Conservation (phyloP, 2,888 invertebrate genomes). For the Venusia cambrica region DNA sequence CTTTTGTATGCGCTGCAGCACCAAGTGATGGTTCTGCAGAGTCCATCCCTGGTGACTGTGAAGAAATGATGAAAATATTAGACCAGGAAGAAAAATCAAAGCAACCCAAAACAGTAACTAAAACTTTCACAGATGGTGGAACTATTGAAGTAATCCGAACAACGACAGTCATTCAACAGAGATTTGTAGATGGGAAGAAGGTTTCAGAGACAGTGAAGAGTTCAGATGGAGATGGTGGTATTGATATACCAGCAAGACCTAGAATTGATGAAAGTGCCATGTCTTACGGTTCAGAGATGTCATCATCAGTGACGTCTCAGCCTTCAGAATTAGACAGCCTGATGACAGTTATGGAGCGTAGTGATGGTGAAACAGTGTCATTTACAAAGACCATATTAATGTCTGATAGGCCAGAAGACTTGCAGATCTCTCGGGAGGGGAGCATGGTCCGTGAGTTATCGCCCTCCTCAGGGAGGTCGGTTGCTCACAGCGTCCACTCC, state of each 20-base stretch:
- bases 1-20: conserved; percentile 71
- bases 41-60: conserved; percentile 82
- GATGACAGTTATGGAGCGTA: conserved; percentile 71
- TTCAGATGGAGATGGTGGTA: conserved; percentile 63
- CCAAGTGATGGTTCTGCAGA: conserved; percentile 74
- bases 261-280: conserved; percentile 61
- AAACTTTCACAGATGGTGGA: conserved; percentile 54
- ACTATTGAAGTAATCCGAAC: conserved; percentile 68
- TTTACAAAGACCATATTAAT: conserved; percentile 57
- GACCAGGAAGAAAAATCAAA: conserved; percentile 75
- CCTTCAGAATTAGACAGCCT: conserved; percentile 76
- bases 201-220: conserved; percentile 69
- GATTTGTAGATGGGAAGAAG: conserved; percentile 72
- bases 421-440: conserved; percentile 66
- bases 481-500: conserved; percentile 70
- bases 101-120: conserved; percentile 43
- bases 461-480: conserved; percentile 75
- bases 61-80: conserved; percentile 80
- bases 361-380: conserved; percentile 73
- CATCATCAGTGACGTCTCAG: conserved; percentile 74
- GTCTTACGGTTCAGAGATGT: conserved; percentile 76
- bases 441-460: conserved; percentile 72
- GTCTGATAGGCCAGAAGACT: conserved; percentile 67
- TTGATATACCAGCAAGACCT: conserved; percentile 67
- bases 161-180: conserved; percentile 71